Evolutionary conservation across 2,797 vertebrate genomes (phyloP).

Genomic region (Picus viridis): DNA sequence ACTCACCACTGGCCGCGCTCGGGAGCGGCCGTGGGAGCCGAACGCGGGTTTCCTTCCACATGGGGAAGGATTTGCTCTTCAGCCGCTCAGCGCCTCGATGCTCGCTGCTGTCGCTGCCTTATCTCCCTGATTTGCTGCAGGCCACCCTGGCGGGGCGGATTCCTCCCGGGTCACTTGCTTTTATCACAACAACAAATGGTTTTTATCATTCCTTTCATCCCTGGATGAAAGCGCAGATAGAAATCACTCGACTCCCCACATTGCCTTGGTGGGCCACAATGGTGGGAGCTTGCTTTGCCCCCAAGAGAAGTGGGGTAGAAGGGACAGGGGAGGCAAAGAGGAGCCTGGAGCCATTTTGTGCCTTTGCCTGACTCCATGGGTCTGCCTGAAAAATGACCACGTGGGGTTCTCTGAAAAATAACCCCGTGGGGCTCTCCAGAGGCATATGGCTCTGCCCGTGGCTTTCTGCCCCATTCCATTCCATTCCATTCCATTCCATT

Average conservation of each 20-base stretch:
- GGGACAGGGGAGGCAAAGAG: neutral
- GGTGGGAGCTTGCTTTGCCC: fast-evolving
- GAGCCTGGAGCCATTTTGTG: neutral
- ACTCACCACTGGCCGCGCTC: fast-evolving
- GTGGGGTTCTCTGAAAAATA: neutral
- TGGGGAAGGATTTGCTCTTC: neutral
- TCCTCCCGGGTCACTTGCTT: conserved; percentile 12
- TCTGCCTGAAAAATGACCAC: neutral
- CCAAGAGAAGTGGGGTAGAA: neutral
- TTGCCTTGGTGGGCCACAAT: neutral
- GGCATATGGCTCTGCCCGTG: fast-evolving
- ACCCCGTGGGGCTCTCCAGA: neutral
- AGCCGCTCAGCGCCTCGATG: neutral
- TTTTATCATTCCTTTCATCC: conserved; percentile 44
- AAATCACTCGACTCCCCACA: fast-evolving
- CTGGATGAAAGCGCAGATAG: neutral
- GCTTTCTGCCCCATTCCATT: neutral
- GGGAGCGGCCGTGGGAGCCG: neutral
- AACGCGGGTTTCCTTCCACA: neutral
- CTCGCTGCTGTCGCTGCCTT: neutral
- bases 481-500: too few relatives aligned
- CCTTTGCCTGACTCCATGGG: neutral
- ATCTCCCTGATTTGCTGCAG: neutral
- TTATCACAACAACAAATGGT: conserved; percentile 42
- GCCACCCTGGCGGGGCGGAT: neutral